Percentiles rank a stretch among this genome's conserved stretches.
Evolutionary conservation across 2,797 vertebrate species (phyloP).

Genomic region (Arctocebus calabarensis): DNA sequence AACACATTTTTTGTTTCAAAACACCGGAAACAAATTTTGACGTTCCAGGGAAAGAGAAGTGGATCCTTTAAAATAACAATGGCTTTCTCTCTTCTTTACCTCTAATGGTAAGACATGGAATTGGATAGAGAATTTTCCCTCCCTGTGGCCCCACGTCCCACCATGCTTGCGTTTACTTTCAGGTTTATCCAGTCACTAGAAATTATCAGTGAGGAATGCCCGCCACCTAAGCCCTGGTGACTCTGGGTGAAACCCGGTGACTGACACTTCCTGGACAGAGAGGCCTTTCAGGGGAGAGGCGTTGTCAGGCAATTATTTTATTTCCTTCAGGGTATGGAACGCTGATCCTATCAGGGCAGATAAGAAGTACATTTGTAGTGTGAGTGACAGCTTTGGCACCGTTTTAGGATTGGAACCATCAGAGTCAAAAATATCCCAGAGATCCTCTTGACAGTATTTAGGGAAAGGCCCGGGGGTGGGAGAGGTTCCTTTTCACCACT

Average conservation of each 20-base stretch:
- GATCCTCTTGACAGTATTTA: conserved; percentile 58
- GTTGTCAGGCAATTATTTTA: conserved; percentile 35
- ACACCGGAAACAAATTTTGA: background rate
- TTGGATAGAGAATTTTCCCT: background rate
- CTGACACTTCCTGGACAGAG: conserved; percentile 63
- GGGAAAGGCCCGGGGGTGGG: background rate
- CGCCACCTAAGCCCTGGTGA: background rate
- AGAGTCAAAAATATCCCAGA: conserved; percentile 65
- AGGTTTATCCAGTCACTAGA: background rate
- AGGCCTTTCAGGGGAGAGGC: conserved; percentile 55
- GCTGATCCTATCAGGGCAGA: conserved; percentile 67
- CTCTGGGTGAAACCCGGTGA: conserved; percentile 53
- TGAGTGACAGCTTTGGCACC: conserved; percentile 67
- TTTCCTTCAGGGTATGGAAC: conserved; percentile 56
- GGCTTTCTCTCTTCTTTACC: background rate
- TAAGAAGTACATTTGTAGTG: conserved; percentile 46
- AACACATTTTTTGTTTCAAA: background rate
- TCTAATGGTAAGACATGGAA: background rate
- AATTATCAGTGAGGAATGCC: conserved; percentile 56
- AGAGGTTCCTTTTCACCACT: conserved; percentile 45
- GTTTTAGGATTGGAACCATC: conserved; percentile 10
- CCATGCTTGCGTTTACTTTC: background rate
- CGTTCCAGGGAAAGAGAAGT: background rate
- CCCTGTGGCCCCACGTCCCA: background rate
- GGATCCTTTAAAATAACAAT: background rate